Evolutionary conservation across 2,888 invertebrate species (phyloP).

Genomic region (Agrypnus murinus): DNA sequence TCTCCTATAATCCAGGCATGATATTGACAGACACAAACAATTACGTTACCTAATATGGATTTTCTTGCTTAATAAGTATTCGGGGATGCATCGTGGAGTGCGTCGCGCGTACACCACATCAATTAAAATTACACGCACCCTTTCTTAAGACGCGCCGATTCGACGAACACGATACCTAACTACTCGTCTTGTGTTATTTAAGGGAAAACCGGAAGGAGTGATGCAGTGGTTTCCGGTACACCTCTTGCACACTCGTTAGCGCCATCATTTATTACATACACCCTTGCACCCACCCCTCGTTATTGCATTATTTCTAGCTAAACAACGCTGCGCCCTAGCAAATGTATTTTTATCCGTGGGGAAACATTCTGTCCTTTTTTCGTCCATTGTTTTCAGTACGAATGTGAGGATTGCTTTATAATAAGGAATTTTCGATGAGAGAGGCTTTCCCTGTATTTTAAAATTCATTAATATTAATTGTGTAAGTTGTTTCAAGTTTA

Average conservation of each 20-base stretch:
- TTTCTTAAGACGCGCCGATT: conserved; percentile 33
- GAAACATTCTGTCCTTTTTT: conserved; percentile 4
- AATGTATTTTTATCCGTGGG: conserved; percentile 8
- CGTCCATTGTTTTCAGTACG: neutral
- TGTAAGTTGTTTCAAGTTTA: conserved; percentile 25
- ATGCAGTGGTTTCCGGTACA: conserved; percentile 62
- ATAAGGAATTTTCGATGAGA: neutral
- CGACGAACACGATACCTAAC: conserved; percentile 37
- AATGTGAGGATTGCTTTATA: neutral
- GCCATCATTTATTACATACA: conserved; percentile 58
- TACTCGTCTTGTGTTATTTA: conserved; percentile 49
- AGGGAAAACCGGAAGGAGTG: conserved; percentile 59
- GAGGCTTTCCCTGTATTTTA: conserved; percentile 27
- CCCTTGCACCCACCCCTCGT: conserved; percentile 49
- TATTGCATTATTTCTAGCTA: conserved; percentile 51
- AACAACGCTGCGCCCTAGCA: conserved; percentile 36
- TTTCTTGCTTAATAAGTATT: conserved; percentile 41
- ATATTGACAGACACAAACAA: conserved; percentile 39
- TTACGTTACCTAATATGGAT: conserved; percentile 43
- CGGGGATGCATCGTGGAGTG: conserved; percentile 25
- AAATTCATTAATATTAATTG: conserved; percentile 39
- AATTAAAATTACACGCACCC: conserved; percentile 41
- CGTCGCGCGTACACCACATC: conserved; percentile 39
- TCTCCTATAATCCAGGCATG: conserved; percentile 34
- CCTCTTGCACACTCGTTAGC: conserved; percentile 59